Conservation (phyloP, 2,113 vertebrate species). For the Hemibates koningsi region DNA sequence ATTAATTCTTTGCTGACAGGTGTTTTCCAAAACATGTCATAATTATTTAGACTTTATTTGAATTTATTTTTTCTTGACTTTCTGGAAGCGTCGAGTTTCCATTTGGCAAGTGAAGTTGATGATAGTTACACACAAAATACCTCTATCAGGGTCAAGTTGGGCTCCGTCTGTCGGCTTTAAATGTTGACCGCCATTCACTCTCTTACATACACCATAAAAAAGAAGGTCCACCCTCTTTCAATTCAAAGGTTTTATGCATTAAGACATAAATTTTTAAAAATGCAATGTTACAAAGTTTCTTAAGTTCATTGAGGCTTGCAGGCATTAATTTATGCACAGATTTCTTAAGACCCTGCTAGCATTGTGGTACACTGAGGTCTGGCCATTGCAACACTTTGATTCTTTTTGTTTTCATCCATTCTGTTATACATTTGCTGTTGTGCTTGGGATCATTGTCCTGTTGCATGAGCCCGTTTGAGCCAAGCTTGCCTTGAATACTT, state of each 20-base stretch:
- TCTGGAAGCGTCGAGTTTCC: neutral
- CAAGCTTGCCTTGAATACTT: neutral
- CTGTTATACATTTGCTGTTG: neutral
- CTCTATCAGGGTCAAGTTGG: neutral
- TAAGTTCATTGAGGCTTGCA: neutral
- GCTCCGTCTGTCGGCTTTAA: neutral
- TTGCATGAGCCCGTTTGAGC: accelerated
- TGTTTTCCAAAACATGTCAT: neutral
- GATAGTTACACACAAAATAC: neutral
- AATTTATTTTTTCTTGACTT: neutral
- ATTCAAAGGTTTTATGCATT: neutral
- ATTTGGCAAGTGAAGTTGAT: neutral
- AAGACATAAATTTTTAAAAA: accelerated
- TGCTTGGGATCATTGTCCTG: neutral
- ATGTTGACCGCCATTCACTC: neutral
- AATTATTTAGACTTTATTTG: neutral
- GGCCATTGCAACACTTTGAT: neutral
- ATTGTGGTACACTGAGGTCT: neutral
- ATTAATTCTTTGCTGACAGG: neutral
- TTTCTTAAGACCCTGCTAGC: neutral
- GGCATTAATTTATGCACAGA: neutral
- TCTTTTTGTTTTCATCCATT: neutral
- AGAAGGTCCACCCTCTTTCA: neutral
- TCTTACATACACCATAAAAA: neutral
- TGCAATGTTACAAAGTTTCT: neutral